Percentiles rank a stretch among this genome's conserved stretches.
These are phyloP conservation scores for Paedocypris sp. DNA, from an alignment of 2,113 vertebrate species.

Conservation along the genomic window DNA sequence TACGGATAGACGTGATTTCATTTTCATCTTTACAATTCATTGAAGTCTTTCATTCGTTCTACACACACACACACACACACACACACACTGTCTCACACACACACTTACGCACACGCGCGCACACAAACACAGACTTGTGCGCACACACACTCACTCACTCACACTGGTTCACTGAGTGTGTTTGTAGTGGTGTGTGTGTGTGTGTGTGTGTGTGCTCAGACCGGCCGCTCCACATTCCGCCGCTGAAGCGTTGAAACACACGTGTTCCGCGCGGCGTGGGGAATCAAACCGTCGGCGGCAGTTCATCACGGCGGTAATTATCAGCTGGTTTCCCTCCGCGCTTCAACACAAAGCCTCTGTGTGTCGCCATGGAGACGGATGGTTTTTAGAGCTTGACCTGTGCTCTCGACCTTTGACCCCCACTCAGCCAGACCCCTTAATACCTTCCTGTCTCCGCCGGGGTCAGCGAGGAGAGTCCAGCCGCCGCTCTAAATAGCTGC, in stretches of 20 bases:
- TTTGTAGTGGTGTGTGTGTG: no score
- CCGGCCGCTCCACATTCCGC: constrained; percentile 2
- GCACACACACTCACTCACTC: no score
- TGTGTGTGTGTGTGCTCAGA: neutral
- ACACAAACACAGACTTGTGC: no score
- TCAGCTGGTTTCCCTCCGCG: constrained; percentile 21
- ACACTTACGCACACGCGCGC: no score
- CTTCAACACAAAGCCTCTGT: constrained; percentile 18
- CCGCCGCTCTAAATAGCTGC: constrained; percentile 30
- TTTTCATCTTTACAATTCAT: no score
- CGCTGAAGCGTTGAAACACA: constrained; percentile 7
- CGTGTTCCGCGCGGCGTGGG: neutral
- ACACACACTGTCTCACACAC: no score
- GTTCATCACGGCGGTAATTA: constrained; percentile 28
- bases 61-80: no score
- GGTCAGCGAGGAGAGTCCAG: constrained; percentile 33
- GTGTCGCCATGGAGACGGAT: constrained; percentile 25
- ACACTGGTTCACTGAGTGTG: no score
- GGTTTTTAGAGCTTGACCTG: constrained; percentile 30
- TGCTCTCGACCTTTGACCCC: constrained; percentile 30
- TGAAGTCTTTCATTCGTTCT: no score
- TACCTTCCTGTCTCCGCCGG: constrained; percentile 41
- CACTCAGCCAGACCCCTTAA: constrained; percentile 34
- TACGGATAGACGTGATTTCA: no score
- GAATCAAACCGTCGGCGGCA: constrained; percentile 5